These are phyloP conservation scores for Macropodus opercularis DNA, from an alignment of 2,797 vertebrate genomes.

Conservation along the genomic window DNA sequence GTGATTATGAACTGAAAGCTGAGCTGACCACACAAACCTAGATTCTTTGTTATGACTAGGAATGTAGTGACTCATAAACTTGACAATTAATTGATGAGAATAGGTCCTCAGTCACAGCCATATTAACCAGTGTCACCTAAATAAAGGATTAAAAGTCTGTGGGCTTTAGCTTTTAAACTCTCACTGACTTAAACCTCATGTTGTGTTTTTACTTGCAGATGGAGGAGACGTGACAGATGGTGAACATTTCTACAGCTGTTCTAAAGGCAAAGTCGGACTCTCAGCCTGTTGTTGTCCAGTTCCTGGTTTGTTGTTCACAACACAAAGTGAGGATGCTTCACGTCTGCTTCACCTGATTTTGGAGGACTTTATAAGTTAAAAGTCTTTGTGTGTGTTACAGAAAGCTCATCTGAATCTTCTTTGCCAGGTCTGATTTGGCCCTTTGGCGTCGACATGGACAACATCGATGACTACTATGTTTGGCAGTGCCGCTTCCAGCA, in stretches of 20 bases:
- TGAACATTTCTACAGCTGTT: neutral
- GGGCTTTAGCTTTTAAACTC: too few species aligned
- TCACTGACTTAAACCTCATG: neutral
- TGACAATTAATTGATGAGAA: too few species aligned
- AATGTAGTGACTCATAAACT: too few species aligned
- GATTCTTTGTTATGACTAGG: too few species aligned
- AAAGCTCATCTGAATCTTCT: neutral
- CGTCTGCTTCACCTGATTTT: neutral
- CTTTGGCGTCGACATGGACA: slow-evolving; percentile 17
- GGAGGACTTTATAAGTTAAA: neutral
- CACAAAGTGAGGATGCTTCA: neutral
- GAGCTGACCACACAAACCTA: too few species aligned
- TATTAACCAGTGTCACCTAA: too few species aligned
- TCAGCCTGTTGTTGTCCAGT: neutral
- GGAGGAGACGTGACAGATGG: neutral
- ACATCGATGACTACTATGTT: slow-evolving; percentile 19
- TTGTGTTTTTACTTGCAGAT: slow-evolving; percentile 1
- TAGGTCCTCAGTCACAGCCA: too few species aligned
- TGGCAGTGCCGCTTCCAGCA: slow-evolving; percentile 46
- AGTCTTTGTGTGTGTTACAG: neutral
- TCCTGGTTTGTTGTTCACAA: neutral
- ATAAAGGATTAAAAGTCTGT: too few species aligned
- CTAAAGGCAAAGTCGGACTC: rapidly evolving
- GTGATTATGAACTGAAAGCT: too few species aligned
- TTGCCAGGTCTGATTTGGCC: neutral